These are phyloP conservation scores for Chaetodon trifasciatus DNA, from an alignment of 2,797 vertebrate species.

Conservation along the genomic window DNA sequence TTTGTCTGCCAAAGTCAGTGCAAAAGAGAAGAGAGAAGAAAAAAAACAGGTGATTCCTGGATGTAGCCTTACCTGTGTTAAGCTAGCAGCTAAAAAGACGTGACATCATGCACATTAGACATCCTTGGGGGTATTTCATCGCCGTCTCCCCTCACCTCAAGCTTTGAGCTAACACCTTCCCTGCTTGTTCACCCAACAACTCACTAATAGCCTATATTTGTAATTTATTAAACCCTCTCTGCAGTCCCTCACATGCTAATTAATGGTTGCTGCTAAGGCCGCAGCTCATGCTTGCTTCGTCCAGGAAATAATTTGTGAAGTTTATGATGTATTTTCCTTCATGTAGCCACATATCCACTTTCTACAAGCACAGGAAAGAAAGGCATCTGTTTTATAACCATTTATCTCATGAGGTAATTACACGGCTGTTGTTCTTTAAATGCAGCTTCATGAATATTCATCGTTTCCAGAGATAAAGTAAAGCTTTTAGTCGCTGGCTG, in stretches of 20 bases:
- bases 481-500: conserved; percentile 38
- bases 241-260: not conserved
- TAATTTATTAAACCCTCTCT: conserved; percentile 14
- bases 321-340: conserved; percentile 24
- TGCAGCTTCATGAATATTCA: conserved; percentile 52
- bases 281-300: not conserved
- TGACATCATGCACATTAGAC: not conserved
- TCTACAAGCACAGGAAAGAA: conserved; percentile 6
- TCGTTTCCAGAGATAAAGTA: conserved; percentile 41
- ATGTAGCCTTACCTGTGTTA: not conserved
- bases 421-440: conserved; percentile 52
- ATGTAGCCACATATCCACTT: conserved; percentile 1
- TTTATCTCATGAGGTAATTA: conserved; percentile 57
- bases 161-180: too few species aligned
- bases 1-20: not conserved
- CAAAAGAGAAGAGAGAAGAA: too few species aligned
- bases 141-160: not conserved
- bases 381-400: conserved; percentile 35
- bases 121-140: not conserved
- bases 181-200: not conserved
- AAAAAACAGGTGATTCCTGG: not conserved
- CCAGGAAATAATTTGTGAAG: not conserved
- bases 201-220: not conserved
- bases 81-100: not conserved
- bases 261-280: not conserved